These are phyloP conservation scores for Fulica atra DNA, from an alignment of 2,113 vertebrate genomes.

Conservation along the genomic window DNA sequence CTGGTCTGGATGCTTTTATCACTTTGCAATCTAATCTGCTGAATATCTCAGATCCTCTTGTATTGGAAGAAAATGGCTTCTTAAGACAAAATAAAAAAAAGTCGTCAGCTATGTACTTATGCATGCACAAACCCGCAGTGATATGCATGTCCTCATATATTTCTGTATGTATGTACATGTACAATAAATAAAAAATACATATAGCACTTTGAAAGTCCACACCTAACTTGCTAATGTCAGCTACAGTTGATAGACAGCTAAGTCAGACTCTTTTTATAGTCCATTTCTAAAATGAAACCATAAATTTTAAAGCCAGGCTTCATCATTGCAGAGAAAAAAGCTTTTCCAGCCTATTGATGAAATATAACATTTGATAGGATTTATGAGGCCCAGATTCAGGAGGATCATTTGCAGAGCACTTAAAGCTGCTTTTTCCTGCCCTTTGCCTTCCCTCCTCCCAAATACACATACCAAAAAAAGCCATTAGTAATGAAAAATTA, in stretches of 20 bases:
- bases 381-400: slow-evolving; percentile 82
- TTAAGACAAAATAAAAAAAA: background rate
- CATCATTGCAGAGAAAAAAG: slow-evolving; percentile 78
- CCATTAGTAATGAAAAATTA: slow-evolving; percentile 81
- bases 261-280: slow-evolving; percentile 81
- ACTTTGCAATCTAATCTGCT: slow-evolving; percentile 53
- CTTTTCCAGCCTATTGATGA: slow-evolving; percentile 81
- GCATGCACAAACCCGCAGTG: background rate
- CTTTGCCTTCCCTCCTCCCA: slow-evolving; percentile 71
- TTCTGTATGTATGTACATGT: background rate
- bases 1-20: slow-evolving; percentile 62
- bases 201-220: slow-evolving; percentile 59
- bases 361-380: slow-evolving; percentile 84
- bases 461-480: slow-evolving; percentile 70
- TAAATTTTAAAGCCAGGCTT: slow-evolving; percentile 81
- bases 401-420: slow-evolving; percentile 86
- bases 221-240: slow-evolving; percentile 74
- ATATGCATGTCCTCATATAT: background rate
- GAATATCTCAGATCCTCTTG: slow-evolving; percentile 36
- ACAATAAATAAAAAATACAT: slow-evolving; percentile 30
- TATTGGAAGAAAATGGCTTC: slow-evolving; percentile 39
- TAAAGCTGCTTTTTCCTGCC: slow-evolving; percentile 80
- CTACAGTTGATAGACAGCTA: slow-evolving; percentile 77
- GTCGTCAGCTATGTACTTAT: background rate
- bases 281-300: slow-evolving; percentile 89